These are phyloP conservation scores for Aleiodes sp. DNA, from an alignment of 1,140 invertebrate genomes.

Conservation along the genomic window DNA sequence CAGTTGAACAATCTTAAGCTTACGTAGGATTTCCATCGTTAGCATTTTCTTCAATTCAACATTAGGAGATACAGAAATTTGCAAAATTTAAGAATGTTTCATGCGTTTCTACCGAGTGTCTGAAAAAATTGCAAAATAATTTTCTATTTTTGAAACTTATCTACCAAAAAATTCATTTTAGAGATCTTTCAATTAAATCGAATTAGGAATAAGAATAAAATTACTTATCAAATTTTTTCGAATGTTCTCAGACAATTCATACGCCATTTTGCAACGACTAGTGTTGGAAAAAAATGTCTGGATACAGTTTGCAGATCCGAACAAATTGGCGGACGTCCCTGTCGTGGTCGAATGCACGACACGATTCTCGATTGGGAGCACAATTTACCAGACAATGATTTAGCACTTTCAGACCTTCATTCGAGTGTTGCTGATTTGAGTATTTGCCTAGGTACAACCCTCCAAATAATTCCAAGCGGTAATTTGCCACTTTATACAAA, in stretches of 20 bases:
- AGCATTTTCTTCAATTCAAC: too few species aligned
- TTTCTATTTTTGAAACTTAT: too few species aligned
- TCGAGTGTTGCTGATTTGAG: conserved; percentile 91
- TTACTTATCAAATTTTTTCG: conserved; percentile 17
- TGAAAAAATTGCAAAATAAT: too few species aligned
- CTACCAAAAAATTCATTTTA: too few species aligned
- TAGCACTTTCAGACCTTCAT: conserved; percentile 86
- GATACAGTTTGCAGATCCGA: conserved; percentile 78
- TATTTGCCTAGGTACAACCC: conserved; percentile 93
- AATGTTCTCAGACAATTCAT: conserved; percentile 81
- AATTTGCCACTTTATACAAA: conserved; percentile 90
- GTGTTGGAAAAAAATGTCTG: conserved; percentile 91
- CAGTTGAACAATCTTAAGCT: too few species aligned
- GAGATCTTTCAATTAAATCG: neutral
- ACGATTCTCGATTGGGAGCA: conserved; percentile 99
- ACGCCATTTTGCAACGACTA: conserved; percentile 78
- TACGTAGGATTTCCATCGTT: too few species aligned
- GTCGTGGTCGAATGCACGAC: conserved; percentile 88
- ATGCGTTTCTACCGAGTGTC: too few species aligned
- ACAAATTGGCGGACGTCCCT: conserved; percentile 72
- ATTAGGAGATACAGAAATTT: too few species aligned
- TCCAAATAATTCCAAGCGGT: conserved; percentile 97
- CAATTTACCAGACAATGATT: conserved; percentile 89
- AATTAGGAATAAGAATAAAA: neutral
- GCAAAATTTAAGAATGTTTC: too few species aligned